phyloP scores from a whole-genome alignment of 64 coral and sea anemone genomes.

The Montipora cactus region DNA sequence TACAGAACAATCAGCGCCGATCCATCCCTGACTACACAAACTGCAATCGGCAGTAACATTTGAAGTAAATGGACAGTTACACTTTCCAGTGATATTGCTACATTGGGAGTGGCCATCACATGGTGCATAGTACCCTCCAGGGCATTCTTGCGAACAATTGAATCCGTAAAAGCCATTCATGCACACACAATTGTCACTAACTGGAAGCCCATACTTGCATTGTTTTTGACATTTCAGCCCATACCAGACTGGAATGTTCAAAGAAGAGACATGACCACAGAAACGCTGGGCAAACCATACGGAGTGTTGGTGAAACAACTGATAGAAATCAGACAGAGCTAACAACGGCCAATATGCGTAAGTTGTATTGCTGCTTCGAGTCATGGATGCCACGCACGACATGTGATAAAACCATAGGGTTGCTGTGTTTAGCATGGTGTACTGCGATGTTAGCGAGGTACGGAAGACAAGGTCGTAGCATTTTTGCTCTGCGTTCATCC shows the following conservation, averaged over 20 bases:
- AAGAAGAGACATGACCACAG: conserved; percentile 59
- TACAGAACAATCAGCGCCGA: conserved; percentile 84
- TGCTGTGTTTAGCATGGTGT: conserved; percentile 26
- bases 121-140: conserved; percentile 81
- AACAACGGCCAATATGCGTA: conserved; percentile 74
- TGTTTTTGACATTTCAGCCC: conserved; percentile 61
- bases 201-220: conserved; percentile 72
- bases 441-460: conserved; percentile 15
- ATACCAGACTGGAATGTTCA: conserved; percentile 84
- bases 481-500: conserved; percentile 44
- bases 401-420: conserved; percentile 76
- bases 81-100: conserved; percentile 70
- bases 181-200: conserved; percentile 67
- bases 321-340: conserved; percentile 78
- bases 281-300: conserved; percentile 71
- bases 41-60: conserved; percentile 70
- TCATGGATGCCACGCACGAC: conserved; percentile 71
- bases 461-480: conserved; percentile 72
- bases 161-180: conserved; percentile 80
- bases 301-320: conserved; percentile 21
- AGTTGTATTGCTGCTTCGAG: conserved; percentile 47
- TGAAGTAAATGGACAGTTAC: conserved; percentile 75
- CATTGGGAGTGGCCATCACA: conserved; percentile 73
- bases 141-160: conserved; percentile 78
- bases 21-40: conserved; percentile 79